Percentiles rank a stretch among this genome's conserved stretches.
phyloP scores from a whole-genome alignment of 1,140 invertebrate genomes.

The Lithobius niger region DNA sequence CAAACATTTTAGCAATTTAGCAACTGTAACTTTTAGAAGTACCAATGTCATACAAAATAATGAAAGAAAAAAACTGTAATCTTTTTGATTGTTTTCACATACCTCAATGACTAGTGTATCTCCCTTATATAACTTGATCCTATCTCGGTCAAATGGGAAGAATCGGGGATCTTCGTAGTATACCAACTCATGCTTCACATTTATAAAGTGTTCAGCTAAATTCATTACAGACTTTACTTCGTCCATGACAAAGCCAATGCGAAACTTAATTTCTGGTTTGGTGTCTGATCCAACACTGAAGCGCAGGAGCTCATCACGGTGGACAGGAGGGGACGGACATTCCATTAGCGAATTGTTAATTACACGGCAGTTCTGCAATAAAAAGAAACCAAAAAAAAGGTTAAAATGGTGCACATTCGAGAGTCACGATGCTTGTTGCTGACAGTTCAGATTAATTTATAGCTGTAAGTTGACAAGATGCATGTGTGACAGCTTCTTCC shows the following conservation, averaged over 20 bases:
- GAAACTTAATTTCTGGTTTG: slow-evolving; percentile 23
- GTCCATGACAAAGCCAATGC: slow-evolving; percentile 90
- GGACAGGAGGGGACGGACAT: slow-evolving; percentile 79
- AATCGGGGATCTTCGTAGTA: slow-evolving; percentile 90
- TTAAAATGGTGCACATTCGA: slow-evolving; percentile 13
- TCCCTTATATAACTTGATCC: slow-evolving; percentile 77
- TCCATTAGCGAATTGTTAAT: slow-evolving; percentile 83
- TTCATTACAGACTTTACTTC: slow-evolving; percentile 77
- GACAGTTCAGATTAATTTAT: too few relatives aligned
- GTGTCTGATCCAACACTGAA: slow-evolving; percentile 13
- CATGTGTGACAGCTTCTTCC: too few relatives aligned
- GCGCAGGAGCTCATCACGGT: slow-evolving; percentile 30
- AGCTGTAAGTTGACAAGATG: too few relatives aligned
- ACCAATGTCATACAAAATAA: too few relatives aligned
- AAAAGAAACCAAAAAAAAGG: slow-evolving; percentile 19
- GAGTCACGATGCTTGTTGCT: too few relatives aligned
- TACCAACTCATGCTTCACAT: slow-evolving; percentile 57
- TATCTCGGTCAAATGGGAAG: slow-evolving; percentile 62
- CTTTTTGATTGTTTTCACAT: too few relatives aligned
- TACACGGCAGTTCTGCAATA: slow-evolving; percentile 52
- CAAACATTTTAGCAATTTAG: slow-evolving; percentile 14
- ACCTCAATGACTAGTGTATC: slow-evolving; percentile 88
- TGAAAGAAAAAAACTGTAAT: too few relatives aligned
- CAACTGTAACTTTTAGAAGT: too few relatives aligned
- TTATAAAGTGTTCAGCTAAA: slow-evolving; percentile 71